phyloP scores from a whole-genome alignment of 1,140 invertebrate species.

The Palaemon carinicauda region DNA sequence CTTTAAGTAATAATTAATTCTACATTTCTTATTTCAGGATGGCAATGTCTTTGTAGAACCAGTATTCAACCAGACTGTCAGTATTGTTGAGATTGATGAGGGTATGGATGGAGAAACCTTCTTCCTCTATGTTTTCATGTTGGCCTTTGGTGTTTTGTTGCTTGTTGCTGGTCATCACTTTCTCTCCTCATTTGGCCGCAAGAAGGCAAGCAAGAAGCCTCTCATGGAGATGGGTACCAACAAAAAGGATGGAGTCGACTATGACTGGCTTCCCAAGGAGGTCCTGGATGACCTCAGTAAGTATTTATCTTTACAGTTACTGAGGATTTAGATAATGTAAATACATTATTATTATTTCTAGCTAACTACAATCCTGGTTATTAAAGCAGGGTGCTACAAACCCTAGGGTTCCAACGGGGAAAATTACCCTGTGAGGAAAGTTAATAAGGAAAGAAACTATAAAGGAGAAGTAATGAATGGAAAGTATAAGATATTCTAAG shows the following conservation, averaged over 20 bases:
- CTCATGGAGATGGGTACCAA: slow-evolving; percentile 79
- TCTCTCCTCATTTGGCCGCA: slow-evolving; percentile 76
- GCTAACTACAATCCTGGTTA: too few relatives aligned
- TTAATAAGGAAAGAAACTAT: too few relatives aligned
- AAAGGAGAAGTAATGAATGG: too few relatives aligned
- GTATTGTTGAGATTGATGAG: slow-evolving; percentile 95
- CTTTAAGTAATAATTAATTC: not conserved
- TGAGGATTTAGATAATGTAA: not conserved
- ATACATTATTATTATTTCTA: too few relatives aligned
- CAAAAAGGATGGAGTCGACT: slow-evolving; percentile 88
- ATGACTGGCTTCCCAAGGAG: slow-evolving; percentile 96
- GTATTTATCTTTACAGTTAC: not conserved
- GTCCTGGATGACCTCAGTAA: slow-evolving; percentile 69
- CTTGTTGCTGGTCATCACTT: slow-evolving; percentile 91
- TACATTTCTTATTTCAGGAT: slow-evolving; percentile 68
- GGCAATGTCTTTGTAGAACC: slow-evolving; percentile 82
- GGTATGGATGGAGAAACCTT: slow-evolving; percentile 98
- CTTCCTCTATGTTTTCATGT: slow-evolving; percentile 95
- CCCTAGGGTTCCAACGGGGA: too few relatives aligned
- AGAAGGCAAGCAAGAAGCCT: slow-evolving; percentile 69
- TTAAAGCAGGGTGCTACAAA: too few relatives aligned
- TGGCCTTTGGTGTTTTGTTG: slow-evolving; percentile 85
- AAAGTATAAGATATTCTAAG: too few relatives aligned
- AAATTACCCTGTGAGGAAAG: too few relatives aligned
- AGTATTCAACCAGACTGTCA: slow-evolving; percentile 98